These are phyloP conservation scores for Coptodon rendalli DNA, from an alignment of 2,113 vertebrate genomes.

Conservation along the genomic window DNA sequence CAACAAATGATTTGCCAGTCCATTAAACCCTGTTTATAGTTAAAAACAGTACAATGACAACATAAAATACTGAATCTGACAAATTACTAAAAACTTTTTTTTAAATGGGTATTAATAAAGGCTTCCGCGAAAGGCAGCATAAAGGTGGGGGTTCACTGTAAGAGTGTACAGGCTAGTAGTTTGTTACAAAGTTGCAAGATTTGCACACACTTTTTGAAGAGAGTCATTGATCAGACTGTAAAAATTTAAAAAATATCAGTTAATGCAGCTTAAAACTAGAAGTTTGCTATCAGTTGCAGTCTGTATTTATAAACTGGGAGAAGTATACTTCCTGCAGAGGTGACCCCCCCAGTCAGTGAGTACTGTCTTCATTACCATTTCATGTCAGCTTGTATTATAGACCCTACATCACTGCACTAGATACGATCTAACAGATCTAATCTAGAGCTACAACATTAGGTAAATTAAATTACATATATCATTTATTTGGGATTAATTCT, in stretches of 20 bases:
- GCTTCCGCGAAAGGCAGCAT: accelerated
- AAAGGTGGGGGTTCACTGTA: background rate
- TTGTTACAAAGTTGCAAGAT: background rate
- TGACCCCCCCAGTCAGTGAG: background rate
- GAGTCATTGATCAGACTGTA: background rate
- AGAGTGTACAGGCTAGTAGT: background rate
- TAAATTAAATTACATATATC: background rate
- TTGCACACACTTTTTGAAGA: background rate
- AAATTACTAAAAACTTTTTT: background rate
- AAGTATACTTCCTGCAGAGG: background rate
- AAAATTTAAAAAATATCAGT: accelerated
- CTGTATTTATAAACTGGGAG: background rate
- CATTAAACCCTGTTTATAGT: background rate
- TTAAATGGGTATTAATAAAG: background rate
- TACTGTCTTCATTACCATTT: background rate
- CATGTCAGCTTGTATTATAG: background rate
- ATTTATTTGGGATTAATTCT: background rate
- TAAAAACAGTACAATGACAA: background rate
- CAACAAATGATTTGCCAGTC: background rate
- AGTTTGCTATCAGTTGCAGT: background rate
- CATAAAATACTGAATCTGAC: background rate
- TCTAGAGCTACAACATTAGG: background rate
- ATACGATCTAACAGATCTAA: background rate
- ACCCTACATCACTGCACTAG: background rate
- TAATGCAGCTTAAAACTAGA: background rate